These are phyloP conservation scores for Allobates femoralis DNA, from an alignment of 2,797 vertebrate species.

Conservation along the genomic window DNA sequence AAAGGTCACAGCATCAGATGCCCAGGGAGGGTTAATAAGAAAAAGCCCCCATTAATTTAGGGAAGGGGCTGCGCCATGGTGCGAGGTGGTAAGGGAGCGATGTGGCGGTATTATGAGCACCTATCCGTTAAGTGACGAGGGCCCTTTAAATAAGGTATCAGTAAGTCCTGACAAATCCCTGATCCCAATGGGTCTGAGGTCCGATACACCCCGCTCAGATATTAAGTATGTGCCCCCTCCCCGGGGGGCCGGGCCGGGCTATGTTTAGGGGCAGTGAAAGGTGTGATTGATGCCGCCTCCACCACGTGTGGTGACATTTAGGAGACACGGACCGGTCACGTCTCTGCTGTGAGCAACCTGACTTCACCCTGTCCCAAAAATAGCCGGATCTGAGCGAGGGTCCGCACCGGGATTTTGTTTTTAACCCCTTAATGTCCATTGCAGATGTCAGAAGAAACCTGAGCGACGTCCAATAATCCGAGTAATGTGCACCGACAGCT, in stretches of 20 bases:
- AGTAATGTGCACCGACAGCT: too few species aligned
- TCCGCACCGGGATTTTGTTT: not conserved
- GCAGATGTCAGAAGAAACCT: not conserved
- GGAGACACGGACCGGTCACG: conserved; percentile 32
- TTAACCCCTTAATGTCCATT: conserved; percentile 9
- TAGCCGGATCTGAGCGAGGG: conserved; percentile 11
- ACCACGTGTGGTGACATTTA: conserved; percentile 49
- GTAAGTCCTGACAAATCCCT: too few species aligned
- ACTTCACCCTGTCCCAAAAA: conserved; percentile 59
- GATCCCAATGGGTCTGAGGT: too few species aligned
- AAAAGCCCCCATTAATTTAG: too few species aligned
- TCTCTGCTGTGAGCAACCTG: conserved; percentile 34
- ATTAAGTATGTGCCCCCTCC: not conserved
- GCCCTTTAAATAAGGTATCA: not conserved
- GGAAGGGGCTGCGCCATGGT: too few species aligned
- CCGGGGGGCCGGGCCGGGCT: not conserved
- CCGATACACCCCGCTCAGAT: too few species aligned
- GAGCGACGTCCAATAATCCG: not conserved
- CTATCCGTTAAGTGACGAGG: too few species aligned
- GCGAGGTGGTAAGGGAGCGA: too few species aligned
- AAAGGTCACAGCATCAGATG: too few species aligned
- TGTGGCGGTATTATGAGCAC: too few species aligned
- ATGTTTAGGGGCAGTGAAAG: conserved; percentile 59
- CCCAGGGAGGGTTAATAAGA: too few species aligned
- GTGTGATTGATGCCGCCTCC: conserved; percentile 45